Percentiles rank a stretch among this genome's conserved stretches.
Evolutionary conservation across 1,140 invertebrate genomes (phyloP).

Genomic region (Pachypeltis micranthus): DNA sequence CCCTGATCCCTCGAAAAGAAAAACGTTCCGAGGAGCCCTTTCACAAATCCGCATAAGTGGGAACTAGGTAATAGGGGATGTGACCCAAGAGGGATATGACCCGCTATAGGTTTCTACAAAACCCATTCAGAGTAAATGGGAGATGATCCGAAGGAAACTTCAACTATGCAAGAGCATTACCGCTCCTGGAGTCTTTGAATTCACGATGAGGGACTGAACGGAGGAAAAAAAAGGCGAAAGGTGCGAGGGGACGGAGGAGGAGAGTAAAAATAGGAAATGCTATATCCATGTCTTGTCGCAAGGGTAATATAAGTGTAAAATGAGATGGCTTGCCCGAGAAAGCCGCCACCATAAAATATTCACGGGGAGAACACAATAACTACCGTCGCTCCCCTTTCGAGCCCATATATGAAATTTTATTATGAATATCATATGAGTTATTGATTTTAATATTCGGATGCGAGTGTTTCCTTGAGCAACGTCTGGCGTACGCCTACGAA

Average conservation of each 20-base stretch:
- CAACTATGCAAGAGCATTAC: slow-evolving; percentile 4
- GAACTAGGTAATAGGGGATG: background rate
- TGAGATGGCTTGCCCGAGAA: slow-evolving; percentile 1
- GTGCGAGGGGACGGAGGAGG: slow-evolving; percentile 36
- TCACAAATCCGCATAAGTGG: background rate
- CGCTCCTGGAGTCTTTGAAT: background rate
- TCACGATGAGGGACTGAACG: background rate
- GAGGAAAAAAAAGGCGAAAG: too few species aligned
- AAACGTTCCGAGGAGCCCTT: too few species aligned
- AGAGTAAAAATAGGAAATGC: slow-evolving; percentile 38
- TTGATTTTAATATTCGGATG: slow-evolving; percentile 17
- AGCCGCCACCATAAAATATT: slow-evolving; percentile 5
- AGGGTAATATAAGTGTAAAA: slow-evolving; percentile 31
- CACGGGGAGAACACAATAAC: slow-evolving; percentile 6
- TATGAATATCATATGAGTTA: slow-evolving; percentile 17
- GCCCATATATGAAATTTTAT: slow-evolving; percentile 14
- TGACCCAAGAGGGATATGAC: background rate
- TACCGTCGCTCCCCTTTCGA: background rate
- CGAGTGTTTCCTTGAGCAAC: slow-evolving; percentile 3
- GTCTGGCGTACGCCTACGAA: slow-evolving; percentile 10
- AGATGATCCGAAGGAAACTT: background rate
- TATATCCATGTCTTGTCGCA: slow-evolving; percentile 37
- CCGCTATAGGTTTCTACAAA: background rate
- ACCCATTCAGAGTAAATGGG: background rate
- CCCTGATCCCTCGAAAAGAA: too few species aligned